Evolutionary conservation across 2,113 vertebrate species (phyloP), one percentile per base, ranked within the genome.

Genomic region (Atherinomorus stipes): DNA sequence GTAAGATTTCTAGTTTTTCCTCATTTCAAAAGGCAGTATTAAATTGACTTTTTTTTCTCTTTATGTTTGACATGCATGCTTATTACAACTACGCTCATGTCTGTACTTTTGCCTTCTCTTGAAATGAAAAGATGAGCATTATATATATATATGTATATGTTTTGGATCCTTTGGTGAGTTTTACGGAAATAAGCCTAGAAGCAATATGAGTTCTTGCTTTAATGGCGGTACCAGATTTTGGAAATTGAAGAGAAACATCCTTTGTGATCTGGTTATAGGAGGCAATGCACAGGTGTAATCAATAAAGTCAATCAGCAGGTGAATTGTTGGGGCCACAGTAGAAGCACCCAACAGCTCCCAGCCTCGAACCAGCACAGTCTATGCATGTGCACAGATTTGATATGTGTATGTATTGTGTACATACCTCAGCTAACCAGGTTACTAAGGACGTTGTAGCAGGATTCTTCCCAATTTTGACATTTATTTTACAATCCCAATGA

Each of bases 41-140:
- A 60, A 63, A 70, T 58, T 42, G 4, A 11, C 8, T 19, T n/a
- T 47, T 47, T 42, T 37, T 37, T 37, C 13, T 2, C 9, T 42
- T 11, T 42, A 13, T 52, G 19, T 57, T 50, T 11, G 25, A 28
- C 13, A 51, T 73, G 82, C 81, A 86, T 79, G 84, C 22, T 52
- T 47, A 15, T n/a, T 53, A n/a, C n/a, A 25, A 34, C n/a, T 37
- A 25, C 0, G 21, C 63, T 76, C 67, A 66, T 86, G 75, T 82
- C 15, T 76, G 45, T 62, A 89, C 90, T 91, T 92, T 91, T 93
- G 92, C 88, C 92, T 89, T 91, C 82, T 77, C 72, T 73, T 80
- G 56, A 87, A 83, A 80, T 9, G 44, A 50, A 49, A 52, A 42
- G 15, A 7, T n/a, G n/a, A n/a, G n/a, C n/a, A n/a, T n/a, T n/a